Conservation (phyloP, 2,113 vertebrate species). For the Lota lota region DNA sequence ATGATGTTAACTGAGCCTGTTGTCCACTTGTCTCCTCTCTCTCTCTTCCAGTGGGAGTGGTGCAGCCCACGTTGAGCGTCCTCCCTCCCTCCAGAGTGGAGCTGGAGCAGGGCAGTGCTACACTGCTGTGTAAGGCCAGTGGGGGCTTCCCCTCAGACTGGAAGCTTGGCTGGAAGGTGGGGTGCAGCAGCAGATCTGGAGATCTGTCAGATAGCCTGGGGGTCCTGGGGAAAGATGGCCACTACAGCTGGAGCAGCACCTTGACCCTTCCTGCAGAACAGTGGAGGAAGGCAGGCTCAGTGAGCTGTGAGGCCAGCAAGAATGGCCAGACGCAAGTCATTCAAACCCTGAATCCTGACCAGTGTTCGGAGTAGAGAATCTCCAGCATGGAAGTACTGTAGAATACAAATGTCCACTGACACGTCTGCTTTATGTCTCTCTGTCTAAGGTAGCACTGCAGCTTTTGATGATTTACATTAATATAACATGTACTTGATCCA, state of each 20-base stretch:
- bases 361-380: background rate
- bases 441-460: too few species aligned
- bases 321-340: conserved; percentile 37
- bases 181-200: conserved; percentile 23
- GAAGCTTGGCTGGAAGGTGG: conserved; percentile 50
- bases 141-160: conserved; percentile 48
- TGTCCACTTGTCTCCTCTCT: too few species aligned
- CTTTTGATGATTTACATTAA: too few species aligned
- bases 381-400: too few species aligned
- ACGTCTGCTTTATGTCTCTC: too few species aligned
- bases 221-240: conserved; percentile 28
- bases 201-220: conserved; percentile 21
- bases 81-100: too few species aligned
- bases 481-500: too few species aligned
- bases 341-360: background rate
- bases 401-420: too few species aligned
- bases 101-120: too few species aligned
- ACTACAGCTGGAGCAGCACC: conserved; percentile 48
- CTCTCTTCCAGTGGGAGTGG: too few species aligned
- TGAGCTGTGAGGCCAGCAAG: conserved; percentile 52
- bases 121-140: too few species aligned
- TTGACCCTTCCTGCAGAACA: conserved; percentile 43
- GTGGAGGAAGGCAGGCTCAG: conserved; percentile 35
- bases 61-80: too few species aligned
- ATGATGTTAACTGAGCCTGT: background rate